Conservation (phyloP, 2,797 vertebrate genomes). For the Phrynocephalus vlangalii region DNA sequence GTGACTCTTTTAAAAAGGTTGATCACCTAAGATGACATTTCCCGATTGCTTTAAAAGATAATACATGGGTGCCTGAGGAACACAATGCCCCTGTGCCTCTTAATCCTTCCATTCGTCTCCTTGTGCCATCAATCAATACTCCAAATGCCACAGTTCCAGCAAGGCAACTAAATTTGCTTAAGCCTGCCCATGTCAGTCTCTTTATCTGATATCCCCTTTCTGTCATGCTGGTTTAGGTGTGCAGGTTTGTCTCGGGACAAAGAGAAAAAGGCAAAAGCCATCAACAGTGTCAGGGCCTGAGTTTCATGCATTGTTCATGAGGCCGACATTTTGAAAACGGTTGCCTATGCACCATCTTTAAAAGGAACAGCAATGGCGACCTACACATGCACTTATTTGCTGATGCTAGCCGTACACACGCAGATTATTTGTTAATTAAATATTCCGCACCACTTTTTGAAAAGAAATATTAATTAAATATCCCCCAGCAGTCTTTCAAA, state of each 20-base stretch:
- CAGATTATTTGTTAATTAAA: conserved; percentile 51
- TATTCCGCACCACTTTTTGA: conserved; percentile 45
- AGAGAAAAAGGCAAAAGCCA: conserved; percentile 46
- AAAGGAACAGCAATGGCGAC: conserved; percentile 34
- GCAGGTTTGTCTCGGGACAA: conserved; percentile 29
- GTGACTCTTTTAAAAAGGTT: no score
- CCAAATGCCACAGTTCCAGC: conserved; percentile 83
- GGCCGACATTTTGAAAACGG: background rate
- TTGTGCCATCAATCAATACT: conserved; percentile 82
- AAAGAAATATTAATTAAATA: conserved; percentile 1
- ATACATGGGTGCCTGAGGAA: no score
- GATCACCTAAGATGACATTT: no score
- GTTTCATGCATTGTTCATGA: no score
- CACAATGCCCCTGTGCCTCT: no score
- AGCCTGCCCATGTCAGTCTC: conserved; percentile 29
- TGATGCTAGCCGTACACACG: conserved; percentile 55
- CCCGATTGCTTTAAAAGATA: no score
- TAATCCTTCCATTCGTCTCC: no score
- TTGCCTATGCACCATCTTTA: background rate
- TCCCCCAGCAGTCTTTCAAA: conserved; percentile 49
- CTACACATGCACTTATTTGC: conserved; percentile 47
- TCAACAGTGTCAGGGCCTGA: background rate
- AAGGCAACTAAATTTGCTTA: conserved; percentile 62
- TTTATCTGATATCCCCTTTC: conserved; percentile 73
- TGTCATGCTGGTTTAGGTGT: conserved; percentile 46